Conservation (phyloP, 2,888 invertebrate species). For the Chymomyza amoena region DNA sequence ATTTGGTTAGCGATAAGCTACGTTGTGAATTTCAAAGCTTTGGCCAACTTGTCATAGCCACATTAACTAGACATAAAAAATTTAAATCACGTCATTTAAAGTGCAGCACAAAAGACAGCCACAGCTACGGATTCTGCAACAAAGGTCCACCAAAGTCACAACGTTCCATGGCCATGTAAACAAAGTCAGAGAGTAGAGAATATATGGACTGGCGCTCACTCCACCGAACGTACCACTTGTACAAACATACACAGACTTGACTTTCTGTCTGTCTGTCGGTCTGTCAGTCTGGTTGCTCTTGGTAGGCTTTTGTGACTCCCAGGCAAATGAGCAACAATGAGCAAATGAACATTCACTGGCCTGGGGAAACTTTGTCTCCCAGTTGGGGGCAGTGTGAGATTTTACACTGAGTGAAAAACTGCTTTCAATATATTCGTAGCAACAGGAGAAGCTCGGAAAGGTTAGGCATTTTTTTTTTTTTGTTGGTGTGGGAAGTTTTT, state of each 20-base stretch:
- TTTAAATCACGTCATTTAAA: not conserved
- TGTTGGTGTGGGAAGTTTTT: no score
- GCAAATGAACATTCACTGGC: not conserved
- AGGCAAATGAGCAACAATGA: not conserved
- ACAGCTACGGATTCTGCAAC: not conserved
- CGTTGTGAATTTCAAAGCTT: not conserved
- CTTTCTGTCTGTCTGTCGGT: not conserved
- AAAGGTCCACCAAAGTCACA: not conserved
- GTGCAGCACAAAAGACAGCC: not conserved
- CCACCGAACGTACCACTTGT: not conserved
- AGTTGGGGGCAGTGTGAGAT: not conserved
- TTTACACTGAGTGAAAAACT: not conserved
- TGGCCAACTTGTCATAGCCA: slow-evolving; percentile 1
- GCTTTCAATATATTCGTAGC: not conserved
- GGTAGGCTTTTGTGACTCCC: slow-evolving; percentile 19
- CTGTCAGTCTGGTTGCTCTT: slow-evolving; percentile 17
- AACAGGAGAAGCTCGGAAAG: no score
- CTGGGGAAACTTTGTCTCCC: not conserved
- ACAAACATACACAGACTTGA: not conserved
- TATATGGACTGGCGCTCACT: no score
- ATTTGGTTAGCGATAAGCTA: not conserved
- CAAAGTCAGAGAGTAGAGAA: not conserved
- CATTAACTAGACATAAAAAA: not conserved
- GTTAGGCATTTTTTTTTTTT: no score
- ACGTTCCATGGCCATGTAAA: not conserved